Conservation (phyloP, 2,797 vertebrate species). For the Meriones psammophilus region DNA sequence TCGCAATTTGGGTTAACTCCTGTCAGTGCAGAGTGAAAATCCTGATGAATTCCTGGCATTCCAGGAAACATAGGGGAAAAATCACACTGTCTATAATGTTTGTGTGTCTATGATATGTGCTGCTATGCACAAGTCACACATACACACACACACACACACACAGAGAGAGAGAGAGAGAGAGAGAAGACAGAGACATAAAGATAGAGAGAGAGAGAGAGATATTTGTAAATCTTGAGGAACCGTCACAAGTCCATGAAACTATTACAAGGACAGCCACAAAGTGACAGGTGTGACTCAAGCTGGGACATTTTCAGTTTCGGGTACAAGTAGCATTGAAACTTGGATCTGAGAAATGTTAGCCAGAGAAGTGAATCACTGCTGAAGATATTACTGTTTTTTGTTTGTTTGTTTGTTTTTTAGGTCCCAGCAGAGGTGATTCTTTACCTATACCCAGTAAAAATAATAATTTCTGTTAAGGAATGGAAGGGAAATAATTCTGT, state of each 20-base stretch:
- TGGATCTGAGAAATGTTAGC: conserved; percentile 39
- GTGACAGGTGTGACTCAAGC: background rate
- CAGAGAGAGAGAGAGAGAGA: too few species aligned
- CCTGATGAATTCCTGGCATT: conserved; percentile 13
- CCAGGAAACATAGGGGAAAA: background rate
- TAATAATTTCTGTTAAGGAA: background rate
- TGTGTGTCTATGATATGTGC: background rate
- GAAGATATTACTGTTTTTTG: background rate
- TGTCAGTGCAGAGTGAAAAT: conserved; percentile 15
- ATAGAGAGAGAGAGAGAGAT: background rate
- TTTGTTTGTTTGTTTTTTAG: background rate
- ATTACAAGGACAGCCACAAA: conserved; percentile 21
- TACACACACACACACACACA: background rate
- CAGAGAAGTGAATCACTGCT: conserved; percentile 6
- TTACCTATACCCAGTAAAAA: background rate
- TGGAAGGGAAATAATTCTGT: conserved; percentile 39
- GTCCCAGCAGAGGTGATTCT: background rate
- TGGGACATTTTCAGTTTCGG: background rate
- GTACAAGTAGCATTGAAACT: background rate
- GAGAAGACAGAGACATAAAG: too few species aligned
- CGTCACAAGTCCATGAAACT: conserved; percentile 23
- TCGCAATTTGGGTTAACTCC: background rate
- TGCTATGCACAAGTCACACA: background rate
- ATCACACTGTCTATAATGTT: background rate
- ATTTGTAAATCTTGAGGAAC: conserved; percentile 28